Evolutionary conservation across 1,140 invertebrate species (phyloP).

Genomic region (Nasonia longicornis): DNA sequence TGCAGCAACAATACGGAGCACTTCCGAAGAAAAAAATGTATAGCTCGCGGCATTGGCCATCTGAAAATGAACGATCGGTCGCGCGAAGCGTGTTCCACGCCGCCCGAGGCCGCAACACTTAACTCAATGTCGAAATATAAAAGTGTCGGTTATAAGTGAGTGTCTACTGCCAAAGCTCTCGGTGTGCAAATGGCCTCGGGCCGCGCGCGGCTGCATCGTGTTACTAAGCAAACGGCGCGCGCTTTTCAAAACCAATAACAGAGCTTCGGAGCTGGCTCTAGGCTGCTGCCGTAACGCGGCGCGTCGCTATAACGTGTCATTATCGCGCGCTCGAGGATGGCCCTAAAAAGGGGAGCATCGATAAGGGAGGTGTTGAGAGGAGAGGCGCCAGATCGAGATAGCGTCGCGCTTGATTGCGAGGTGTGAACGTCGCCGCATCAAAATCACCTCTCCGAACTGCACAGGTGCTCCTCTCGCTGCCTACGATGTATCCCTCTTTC

Average conservation of each 20-base stretch:
- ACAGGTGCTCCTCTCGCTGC: slow-evolving; percentile 33
- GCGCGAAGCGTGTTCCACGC: not conserved
- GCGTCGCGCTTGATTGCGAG: slow-evolving; percentile 52
- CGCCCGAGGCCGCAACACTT: not conserved
- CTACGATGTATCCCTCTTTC: not conserved
- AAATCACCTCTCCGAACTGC: not conserved
- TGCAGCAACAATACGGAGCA: not conserved
- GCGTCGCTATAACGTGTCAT: slow-evolving; percentile 61
- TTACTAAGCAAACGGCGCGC: slow-evolving; percentile 60
- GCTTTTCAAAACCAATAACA: slow-evolving; percentile 54
- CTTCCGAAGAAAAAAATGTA: not conserved
- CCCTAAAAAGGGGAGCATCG: slow-evolving; percentile 12
- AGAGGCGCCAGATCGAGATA: slow-evolving; percentile 57
- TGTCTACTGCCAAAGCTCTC: not conserved
- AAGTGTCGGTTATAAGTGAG: not conserved
- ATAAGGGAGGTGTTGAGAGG: slow-evolving; percentile 65
- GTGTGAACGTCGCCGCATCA: slow-evolving; percentile 52
- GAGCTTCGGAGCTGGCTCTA: not conserved
- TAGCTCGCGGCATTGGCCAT: not conserved
- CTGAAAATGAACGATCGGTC: slow-evolving; percentile 5
- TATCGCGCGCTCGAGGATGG: slow-evolving; percentile 51
- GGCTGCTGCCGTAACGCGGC: not conserved
- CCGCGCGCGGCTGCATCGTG: slow-evolving; percentile 45
- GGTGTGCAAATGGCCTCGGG: slow-evolving; percentile 9
- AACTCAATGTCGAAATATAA: slow-evolving; percentile 19